A percentile compares a stretch with the other conserved stretches of the same genome.
These are phyloP conservation scores for Gymnopithys bicolor DNA, from an alignment of 2,797 vertebrate genomes.

Conservation along the genomic window DNA sequence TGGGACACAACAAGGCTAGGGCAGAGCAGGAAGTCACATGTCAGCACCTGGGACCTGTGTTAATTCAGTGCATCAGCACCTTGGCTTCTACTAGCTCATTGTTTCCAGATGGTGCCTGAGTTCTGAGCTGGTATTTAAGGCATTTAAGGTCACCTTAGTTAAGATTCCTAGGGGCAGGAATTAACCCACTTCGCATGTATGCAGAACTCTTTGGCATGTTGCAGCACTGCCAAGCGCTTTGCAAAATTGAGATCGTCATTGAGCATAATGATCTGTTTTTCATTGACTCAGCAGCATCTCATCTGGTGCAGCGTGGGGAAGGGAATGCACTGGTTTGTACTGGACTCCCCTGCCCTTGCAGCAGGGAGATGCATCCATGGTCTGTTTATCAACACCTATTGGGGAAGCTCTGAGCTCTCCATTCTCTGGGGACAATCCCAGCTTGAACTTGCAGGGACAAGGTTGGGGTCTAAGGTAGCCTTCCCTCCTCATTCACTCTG, in stretches of 20 bases:
- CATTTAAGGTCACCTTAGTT: not conserved
- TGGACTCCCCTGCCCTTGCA: rapidly evolving
- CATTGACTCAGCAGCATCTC: not conserved
- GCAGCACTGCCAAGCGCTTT: not conserved
- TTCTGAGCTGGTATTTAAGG: slow-evolving; percentile 17
- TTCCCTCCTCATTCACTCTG: not conserved
- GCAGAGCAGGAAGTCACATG: slow-evolving; percentile 54
- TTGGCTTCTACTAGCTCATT: slow-evolving; percentile 36
- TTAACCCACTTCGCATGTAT: rapidly evolving
- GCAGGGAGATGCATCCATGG: rapidly evolving
- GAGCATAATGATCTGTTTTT: not conserved
- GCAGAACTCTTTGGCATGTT: not conserved
- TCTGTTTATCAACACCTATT: not conserved
- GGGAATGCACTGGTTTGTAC: not conserved
- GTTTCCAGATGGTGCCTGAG: slow-evolving; percentile 60
- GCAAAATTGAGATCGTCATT: not conserved
- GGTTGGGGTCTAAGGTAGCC: not conserved
- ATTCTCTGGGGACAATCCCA: too few relatives aligned
- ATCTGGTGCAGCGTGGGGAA: rapidly evolving
- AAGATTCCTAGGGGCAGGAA: not conserved
- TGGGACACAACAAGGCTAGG: not conserved
- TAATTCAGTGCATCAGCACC: slow-evolving; percentile 64
- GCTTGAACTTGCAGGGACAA: not conserved
- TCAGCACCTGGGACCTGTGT: slow-evolving; percentile 49
- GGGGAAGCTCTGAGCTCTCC: not conserved